Conservation (phyloP, 2,113 vertebrate genomes). For the Mesembrinibis cayennensis region DNA sequence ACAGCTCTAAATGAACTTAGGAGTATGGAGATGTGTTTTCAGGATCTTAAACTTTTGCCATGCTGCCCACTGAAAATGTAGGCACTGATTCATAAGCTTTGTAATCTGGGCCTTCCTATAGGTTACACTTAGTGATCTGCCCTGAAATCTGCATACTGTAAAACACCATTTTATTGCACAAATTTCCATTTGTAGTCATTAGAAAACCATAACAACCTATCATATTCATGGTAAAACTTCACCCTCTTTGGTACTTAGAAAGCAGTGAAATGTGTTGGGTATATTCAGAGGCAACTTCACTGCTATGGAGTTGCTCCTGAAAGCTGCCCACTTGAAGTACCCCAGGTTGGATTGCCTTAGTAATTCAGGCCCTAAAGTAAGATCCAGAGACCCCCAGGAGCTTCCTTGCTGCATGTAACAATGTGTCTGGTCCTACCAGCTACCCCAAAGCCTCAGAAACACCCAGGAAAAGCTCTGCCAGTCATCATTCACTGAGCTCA, state of each 20-base stretch:
- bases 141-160: background rate
- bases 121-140: background rate
- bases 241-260: background rate
- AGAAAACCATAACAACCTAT: background rate
- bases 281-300: background rate
- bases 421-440: background rate
- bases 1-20: background rate
- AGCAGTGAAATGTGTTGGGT: background rate
- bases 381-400: fast-evolving
- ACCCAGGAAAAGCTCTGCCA: background rate
- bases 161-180: background rate
- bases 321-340: background rate
- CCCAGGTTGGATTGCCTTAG: background rate
- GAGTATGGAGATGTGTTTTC: background rate
- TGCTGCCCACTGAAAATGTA: background rate
- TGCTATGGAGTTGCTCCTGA: background rate
- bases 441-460: background rate
- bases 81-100: background rate
- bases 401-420: background rate
- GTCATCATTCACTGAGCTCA: background rate
- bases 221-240: background rate
- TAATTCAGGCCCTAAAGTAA: background rate
- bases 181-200: background rate
- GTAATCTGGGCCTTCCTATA: background rate
- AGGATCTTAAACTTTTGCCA: background rate